These are phyloP conservation scores for Zoanthus sansibaricus DNA, from an alignment of 92 coral and sea anemone species.

Conservation along the genomic window DNA sequence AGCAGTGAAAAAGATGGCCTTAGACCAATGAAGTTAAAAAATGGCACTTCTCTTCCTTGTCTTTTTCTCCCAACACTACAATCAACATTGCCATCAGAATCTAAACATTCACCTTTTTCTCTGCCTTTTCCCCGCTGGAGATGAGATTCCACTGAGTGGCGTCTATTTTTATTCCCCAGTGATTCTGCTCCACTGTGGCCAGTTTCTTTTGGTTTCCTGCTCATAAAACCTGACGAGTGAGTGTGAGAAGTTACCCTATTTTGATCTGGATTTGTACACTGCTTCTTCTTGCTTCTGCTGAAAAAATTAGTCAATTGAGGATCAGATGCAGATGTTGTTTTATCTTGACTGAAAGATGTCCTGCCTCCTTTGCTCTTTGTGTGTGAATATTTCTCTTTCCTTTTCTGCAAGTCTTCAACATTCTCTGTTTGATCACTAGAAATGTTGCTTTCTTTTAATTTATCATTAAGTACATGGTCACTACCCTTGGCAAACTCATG, in stretches of 20 bases:
- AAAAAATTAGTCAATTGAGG: not conserved
- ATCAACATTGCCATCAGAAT: too few relatives aligned
- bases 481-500: not conserved
- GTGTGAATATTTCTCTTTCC: not conserved
- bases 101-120: too few relatives aligned
- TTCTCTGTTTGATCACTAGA: not conserved
- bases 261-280: not conserved
- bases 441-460: not conserved
- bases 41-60: too few relatives aligned
- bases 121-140: too few relatives aligned
- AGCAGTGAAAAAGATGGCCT: too few relatives aligned
- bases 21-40: too few relatives aligned
- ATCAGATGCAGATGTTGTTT: not conserved
- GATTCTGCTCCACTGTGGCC: not conserved
- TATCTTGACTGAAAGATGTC: not conserved
- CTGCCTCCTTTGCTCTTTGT: not conserved
- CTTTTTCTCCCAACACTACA: too few relatives aligned
- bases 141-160: too few relatives aligned
- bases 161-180: too few relatives aligned
- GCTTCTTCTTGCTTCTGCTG: not conserved
- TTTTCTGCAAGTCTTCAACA: slow-evolving; percentile 4
- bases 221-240: slow-evolving; percentile 13
- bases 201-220: slow-evolving; percentile 16
- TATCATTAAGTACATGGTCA: not conserved
- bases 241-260: not conserved